phyloP scores from a whole-genome alignment of 2,888 invertebrate species.

The Buathra laborator region DNA sequence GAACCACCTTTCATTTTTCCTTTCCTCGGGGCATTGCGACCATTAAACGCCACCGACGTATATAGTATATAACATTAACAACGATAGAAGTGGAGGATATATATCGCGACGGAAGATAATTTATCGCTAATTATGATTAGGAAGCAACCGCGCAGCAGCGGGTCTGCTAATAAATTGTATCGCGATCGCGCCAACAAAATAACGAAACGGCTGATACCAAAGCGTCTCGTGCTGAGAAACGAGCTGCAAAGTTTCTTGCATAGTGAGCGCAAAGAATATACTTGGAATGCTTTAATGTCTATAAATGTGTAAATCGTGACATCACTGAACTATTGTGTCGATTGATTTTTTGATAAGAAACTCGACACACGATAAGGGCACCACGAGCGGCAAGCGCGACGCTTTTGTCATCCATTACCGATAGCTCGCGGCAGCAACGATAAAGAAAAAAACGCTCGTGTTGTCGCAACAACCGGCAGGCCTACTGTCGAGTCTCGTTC shows the following conservation, averaged over 20 bases:
- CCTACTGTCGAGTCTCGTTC: slow-evolving; percentile 17
- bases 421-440: slow-evolving; percentile 33
- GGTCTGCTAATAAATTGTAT: slow-evolving; percentile 35
- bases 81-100: background rate
- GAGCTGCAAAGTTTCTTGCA: background rate
- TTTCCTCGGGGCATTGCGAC: background rate
- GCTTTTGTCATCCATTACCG: slow-evolving; percentile 21
- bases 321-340: background rate
- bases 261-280: background rate
- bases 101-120: slow-evolving; percentile 47
- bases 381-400: background rate
- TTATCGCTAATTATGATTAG: slow-evolving; percentile 55
- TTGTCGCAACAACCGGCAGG: slow-evolving; percentile 13
- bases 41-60: slow-evolving; percentile 4
- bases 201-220: background rate
- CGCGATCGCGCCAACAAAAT: background rate
- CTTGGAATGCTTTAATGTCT: background rate
- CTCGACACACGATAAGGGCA: slow-evolving; percentile 1
- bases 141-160: background rate
- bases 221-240: background rate
- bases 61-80: background rate
- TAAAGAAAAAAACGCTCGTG: slow-evolving; percentile 1
- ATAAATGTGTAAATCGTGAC: background rate
- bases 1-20: slow-evolving; percentile 4
- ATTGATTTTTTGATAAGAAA: slow-evolving; percentile 24